phyloP scores from a whole-genome alignment of 2,113 vertebrate genomes.

The Chinchilla lanigera region DNA sequence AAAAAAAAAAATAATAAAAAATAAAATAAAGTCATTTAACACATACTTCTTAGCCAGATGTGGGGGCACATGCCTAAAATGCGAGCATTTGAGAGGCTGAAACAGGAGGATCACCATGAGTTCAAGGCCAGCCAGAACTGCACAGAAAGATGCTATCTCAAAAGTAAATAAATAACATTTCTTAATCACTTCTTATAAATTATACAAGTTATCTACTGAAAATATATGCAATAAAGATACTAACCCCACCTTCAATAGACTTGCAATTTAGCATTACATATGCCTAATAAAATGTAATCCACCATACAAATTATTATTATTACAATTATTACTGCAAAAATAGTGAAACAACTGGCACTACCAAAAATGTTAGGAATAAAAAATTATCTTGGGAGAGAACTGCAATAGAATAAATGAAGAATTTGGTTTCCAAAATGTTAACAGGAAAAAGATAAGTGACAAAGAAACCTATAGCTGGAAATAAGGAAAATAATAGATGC shows the following conservation, averaged over 20 bases:
- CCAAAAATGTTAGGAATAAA: conserved; percentile 1
- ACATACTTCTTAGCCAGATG: background rate
- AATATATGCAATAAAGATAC: background rate
- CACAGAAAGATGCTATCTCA: too few relatives aligned
- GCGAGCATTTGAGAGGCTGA: too few relatives aligned
- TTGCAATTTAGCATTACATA: background rate
- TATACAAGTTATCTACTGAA: background rate
- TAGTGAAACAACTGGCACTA: background rate
- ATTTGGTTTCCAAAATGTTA: background rate
- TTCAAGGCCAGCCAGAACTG: too few relatives aligned
- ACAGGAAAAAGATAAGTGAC: background rate
- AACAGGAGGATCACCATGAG: too few relatives aligned
- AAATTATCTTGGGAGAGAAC: background rate
- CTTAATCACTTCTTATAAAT: background rate
- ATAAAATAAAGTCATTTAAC: conserved; percentile 17
- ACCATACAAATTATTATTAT: background rate
- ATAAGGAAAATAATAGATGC: background rate
- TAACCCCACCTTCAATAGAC: background rate
- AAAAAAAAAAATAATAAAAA: too few relatives aligned
- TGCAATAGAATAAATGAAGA: background rate
- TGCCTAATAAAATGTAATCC: background rate
- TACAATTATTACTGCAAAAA: background rate
- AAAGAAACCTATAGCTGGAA: background rate
- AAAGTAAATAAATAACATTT: background rate
- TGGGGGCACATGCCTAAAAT: too few relatives aligned